A percentile compares a stretch with the other conserved stretches of the same genome.
Evolutionary conservation across 2,797 vertebrate genomes (phyloP).

Genomic region (Poeciliopsis gracilis): DNA sequence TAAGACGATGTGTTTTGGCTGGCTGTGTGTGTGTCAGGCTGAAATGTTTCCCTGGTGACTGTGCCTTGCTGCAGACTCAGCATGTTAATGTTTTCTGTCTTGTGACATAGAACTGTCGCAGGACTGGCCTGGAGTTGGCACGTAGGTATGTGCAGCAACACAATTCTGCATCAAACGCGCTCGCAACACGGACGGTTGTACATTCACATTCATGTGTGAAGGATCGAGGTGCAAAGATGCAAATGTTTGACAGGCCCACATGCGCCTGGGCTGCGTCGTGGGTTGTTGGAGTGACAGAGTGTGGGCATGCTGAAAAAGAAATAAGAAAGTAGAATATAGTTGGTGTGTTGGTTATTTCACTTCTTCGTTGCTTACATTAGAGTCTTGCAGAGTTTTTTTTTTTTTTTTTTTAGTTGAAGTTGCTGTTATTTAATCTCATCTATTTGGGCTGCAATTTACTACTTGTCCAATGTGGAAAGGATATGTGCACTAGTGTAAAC

Average conservation of each 20-base stretch:
- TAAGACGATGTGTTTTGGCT: slow-evolving; percentile 67
- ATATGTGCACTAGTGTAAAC: background rate
- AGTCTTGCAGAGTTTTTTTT: background rate
- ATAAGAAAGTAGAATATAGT: slow-evolving; percentile 32
- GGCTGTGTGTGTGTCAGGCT: slow-evolving; percentile 45
- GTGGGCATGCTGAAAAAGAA: slow-evolving; percentile 43
- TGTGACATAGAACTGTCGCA: slow-evolving; percentile 68
- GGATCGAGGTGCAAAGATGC: slow-evolving; percentile 19
- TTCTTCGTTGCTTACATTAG: slow-evolving; percentile 3
- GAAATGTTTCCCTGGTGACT: slow-evolving; percentile 72
- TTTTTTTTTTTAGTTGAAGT: background rate
- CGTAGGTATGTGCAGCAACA: slow-evolving; percentile 7
- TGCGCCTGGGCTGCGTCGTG: slow-evolving; percentile 25
- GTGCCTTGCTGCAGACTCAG: slow-evolving; percentile 75
- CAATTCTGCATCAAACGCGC: slow-evolving; percentile 11
- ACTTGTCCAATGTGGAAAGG: slow-evolving; percentile 18
- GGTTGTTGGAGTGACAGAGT: slow-evolving; percentile 37
- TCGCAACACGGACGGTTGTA: slow-evolving; percentile 10
- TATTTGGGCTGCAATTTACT: background rate
- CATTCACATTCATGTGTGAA: slow-evolving; percentile 13
- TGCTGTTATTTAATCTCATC: background rate
- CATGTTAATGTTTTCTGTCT: slow-evolving; percentile 78
- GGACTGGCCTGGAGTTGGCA: slow-evolving; percentile 36
- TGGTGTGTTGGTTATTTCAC: slow-evolving; percentile 13
- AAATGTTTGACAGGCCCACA: slow-evolving; percentile 26